These are phyloP conservation scores for Pachyrhynchus sulphureomaculatus DNA, from an alignment of 1,140 invertebrate species.

Conservation along the genomic window DNA sequence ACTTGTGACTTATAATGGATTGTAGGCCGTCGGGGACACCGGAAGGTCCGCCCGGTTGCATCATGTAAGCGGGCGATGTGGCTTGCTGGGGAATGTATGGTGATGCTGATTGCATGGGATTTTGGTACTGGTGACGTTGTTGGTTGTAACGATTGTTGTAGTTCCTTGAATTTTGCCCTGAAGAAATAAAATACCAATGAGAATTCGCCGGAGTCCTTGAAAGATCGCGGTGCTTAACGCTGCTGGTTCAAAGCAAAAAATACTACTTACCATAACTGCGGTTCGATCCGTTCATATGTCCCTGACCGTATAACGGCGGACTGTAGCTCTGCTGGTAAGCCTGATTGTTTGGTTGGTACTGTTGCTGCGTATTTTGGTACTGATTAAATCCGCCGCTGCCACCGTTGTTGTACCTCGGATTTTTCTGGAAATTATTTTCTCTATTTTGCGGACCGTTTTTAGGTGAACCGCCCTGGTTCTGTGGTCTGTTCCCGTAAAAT, in stretches of 20 bases:
- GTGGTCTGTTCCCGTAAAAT: slow-evolving; percentile 17
- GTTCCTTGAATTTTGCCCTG: slow-evolving; percentile 46
- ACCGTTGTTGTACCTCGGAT: slow-evolving; percentile 31
- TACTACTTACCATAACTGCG: slow-evolving; percentile 18
- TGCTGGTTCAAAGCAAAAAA: not conserved
- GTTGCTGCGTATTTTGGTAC: slow-evolving; percentile 36
- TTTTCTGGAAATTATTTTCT: slow-evolving; percentile 22
- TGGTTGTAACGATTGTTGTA: slow-evolving; percentile 48
- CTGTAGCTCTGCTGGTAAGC: slow-evolving; percentile 42
- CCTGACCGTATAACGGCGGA: slow-evolving; percentile 37
- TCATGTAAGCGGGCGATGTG: slow-evolving; percentile 55
- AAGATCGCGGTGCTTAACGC: too few relatives aligned
- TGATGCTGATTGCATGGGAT: slow-evolving; percentile 47
- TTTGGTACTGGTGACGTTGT: slow-evolving; percentile 48
- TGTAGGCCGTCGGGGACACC: slow-evolving; percentile 57
- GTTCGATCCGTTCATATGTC: slow-evolving; percentile 18
- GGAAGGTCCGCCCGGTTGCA: slow-evolving; percentile 50
- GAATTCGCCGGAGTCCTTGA: too few relatives aligned
- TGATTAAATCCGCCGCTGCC: slow-evolving; percentile 26
- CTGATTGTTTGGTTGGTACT: slow-evolving; percentile 31
- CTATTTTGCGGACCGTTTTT: slow-evolving; percentile 31
- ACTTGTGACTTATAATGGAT: slow-evolving; percentile 62
- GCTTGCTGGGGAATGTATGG: slow-evolving; percentile 57
- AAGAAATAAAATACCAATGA: slow-evolving; percentile 23
- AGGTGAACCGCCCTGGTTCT: slow-evolving; percentile 1